Base-by-base conservation (phyloP, 64 coral and sea anemone genomes). In the Acropora tenuis region DNA sequence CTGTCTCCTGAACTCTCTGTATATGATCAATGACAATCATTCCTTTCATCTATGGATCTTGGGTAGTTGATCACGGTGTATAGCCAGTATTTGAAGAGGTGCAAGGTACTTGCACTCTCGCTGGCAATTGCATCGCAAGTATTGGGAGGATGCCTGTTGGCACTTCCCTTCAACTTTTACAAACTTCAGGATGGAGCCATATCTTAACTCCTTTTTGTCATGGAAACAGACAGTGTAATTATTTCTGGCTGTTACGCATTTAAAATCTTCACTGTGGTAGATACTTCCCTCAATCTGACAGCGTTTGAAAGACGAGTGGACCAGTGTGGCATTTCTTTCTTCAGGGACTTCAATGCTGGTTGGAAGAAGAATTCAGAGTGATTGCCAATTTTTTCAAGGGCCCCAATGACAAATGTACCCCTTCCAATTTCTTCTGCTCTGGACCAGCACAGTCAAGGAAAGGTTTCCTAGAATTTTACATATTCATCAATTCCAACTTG, bases 291-390 rank as follows among this genome's bases (percentile, higher is more conserved):
- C 74, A 15, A 91, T 75, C 46, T 76, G 52, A n/a, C 50, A 83
- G 59, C 69, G 50, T 41, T 91, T 91, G 60, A 84, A 91, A 76
- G 69, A 76, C 89, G 80, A 91, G 58, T 90, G 9, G 78, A 47
- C 78, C 89, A 90, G 43, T 68, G 58, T 76, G 78, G 67, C 1
- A 83, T 4, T 84, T 60, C 52, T 84, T 47, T 91, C 74, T 40
- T 84, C 10, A 91, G 1, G 1, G 69, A 67, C 16, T 47, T 61
- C 50, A 68, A 77, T 8, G 83, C 89, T 76, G 79, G 40, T 84
- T 91, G 13, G 2, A 48, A 61, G 2, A 89, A 41, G 57, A 43
- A 67, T 3, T 63, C 44, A 17, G 16, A 47, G 18, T 68, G 60
- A 74, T 15, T 79, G 2, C 50, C 65, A 78, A 69, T 15, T 68